Conservation (phyloP, 2,113 vertebrate species). For the Pavo muticus region DNA sequence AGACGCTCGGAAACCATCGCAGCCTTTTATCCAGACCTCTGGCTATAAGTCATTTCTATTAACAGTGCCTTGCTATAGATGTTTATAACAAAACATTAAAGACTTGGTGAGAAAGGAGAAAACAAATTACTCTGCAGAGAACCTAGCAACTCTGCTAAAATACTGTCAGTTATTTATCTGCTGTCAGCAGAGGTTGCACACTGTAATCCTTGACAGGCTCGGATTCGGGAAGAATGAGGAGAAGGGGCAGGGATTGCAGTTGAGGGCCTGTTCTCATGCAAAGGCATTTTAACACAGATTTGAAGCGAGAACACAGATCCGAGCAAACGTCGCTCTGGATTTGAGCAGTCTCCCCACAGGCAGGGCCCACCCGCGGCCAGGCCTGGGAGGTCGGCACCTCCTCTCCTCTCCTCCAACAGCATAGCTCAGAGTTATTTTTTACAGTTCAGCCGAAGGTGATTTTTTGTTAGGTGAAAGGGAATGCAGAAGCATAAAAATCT, state of each 20-base stretch:
- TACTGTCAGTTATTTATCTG: slow-evolving; percentile 73
- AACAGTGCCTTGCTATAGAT: slow-evolving; percentile 38
- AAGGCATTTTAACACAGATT: slow-evolving; percentile 68
- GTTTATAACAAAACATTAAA: slow-evolving; percentile 73
- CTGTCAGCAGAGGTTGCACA: slow-evolving; percentile 69
- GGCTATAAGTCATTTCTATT: slow-evolving; percentile 66
- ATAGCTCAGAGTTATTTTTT: not conserved
- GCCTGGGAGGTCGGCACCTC: slow-evolving; percentile 40
- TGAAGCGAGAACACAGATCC: slow-evolving; percentile 58
- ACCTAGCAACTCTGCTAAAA: slow-evolving; percentile 70
- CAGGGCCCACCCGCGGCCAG: not conserved
- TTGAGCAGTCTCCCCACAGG: slow-evolving; percentile 26
- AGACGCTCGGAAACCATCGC: not conserved
- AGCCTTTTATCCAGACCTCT: slow-evolving; percentile 6
- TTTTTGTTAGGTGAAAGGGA: slow-evolving; percentile 57
- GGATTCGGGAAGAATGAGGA: slow-evolving; percentile 24
- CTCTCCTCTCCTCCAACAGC: slow-evolving; percentile 35
- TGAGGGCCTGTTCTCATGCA: slow-evolving; percentile 61
- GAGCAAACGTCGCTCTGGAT: slow-evolving; percentile 52
- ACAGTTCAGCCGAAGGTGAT: not conserved
- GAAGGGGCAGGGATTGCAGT: slow-evolving; percentile 37
- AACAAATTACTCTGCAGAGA: slow-evolving; percentile 75
- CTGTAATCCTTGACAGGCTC: slow-evolving; percentile 60
- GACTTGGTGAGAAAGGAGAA: slow-evolving; percentile 66
- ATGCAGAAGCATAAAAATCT: not conserved